These are phyloP conservation scores for Chalcis sispes DNA, from an alignment of 2,888 invertebrate genomes.

Conservation along the genomic window DNA sequence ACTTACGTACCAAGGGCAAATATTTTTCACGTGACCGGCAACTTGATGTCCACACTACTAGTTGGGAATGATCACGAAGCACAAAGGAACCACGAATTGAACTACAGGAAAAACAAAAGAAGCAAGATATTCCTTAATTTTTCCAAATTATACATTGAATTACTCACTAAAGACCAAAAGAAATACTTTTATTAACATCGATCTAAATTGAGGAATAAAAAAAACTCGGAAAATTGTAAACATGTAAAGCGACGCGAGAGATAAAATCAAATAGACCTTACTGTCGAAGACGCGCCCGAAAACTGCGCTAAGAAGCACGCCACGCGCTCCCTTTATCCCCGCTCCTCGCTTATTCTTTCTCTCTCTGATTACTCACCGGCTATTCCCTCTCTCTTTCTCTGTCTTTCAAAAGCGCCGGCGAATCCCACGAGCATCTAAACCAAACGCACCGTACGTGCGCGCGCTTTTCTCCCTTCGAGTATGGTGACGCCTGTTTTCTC, in stretches of 20 bases:
- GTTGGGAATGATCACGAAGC: not conserved
- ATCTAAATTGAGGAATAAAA: no score
- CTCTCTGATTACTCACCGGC: constrained; percentile 19
- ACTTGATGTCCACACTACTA: no score
- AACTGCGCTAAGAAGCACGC: constrained; percentile 40
- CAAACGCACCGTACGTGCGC: not conserved
- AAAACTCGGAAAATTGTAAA: no score
- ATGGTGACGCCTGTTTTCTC: not conserved
- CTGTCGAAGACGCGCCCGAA: constrained; percentile 44
- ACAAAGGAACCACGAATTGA: not conserved
- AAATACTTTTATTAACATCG: no score
- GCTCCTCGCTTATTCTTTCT: constrained; percentile 29
- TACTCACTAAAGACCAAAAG: no score
- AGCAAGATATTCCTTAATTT: not conserved
- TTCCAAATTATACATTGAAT: no score
- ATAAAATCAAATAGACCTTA: not conserved
- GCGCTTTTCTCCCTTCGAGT: constrained; percentile 24
- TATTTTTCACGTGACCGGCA: no score
- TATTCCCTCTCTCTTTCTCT: constrained; percentile 16
- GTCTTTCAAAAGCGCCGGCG: not conserved
- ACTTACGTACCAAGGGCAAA: no score
- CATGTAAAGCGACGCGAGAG: not conserved
- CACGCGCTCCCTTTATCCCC: constrained; percentile 55
- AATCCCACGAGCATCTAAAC: constrained; percentile 22
- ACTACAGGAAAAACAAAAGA: not conserved